Conservation (phyloP, 1,140 invertebrate species). For the Amyelois transitella region DNA sequence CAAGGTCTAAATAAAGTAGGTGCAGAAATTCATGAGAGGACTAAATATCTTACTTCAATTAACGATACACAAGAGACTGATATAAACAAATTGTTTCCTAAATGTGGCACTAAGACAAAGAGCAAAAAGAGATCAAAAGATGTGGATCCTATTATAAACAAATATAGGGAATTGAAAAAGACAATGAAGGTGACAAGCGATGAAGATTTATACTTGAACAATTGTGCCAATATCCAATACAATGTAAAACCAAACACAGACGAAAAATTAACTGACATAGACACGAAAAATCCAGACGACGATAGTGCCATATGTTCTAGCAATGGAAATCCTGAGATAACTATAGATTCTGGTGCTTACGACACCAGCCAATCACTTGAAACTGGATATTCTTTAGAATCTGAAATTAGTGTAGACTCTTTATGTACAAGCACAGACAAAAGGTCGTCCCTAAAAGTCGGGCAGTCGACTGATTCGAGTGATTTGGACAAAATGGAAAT, state of each 20-base stretch:
- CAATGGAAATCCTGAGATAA: conserved; percentile 73
- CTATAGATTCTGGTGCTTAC: conserved; percentile 66
- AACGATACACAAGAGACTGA: conserved; percentile 59
- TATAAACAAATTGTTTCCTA: conserved; percentile 64
- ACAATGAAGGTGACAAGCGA: conserved; percentile 63
- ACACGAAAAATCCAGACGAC: conserved; percentile 65
- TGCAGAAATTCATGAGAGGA: conserved; percentile 73
- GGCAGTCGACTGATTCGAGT: conserved; percentile 71
- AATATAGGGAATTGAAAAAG: conserved; percentile 67
- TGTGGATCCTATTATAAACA: conserved; percentile 66
- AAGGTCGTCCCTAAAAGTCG: conserved; percentile 68
- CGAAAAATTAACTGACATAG: conserved; percentile 51
- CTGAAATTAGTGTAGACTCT: conserved; percentile 71
- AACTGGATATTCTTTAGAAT: conserved; percentile 70
- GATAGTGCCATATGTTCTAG: conserved; percentile 68
- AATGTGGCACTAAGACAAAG: conserved; percentile 66
- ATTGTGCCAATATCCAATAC: conserved; percentile 67
- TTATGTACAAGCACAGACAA: conserved; percentile 68
- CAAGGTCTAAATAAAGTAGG: conserved; percentile 75
- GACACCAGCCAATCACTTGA: conserved; percentile 69
- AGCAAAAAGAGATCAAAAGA: conserved; percentile 66
- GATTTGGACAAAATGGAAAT: conserved; percentile 73
- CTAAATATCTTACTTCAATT: conserved; percentile 60
- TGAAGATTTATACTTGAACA: conserved; percentile 68
- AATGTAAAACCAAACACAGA: conserved; percentile 53